Conservation (phyloP, 1,140 invertebrate species). For the Himalopsyche phryganea region DNA sequence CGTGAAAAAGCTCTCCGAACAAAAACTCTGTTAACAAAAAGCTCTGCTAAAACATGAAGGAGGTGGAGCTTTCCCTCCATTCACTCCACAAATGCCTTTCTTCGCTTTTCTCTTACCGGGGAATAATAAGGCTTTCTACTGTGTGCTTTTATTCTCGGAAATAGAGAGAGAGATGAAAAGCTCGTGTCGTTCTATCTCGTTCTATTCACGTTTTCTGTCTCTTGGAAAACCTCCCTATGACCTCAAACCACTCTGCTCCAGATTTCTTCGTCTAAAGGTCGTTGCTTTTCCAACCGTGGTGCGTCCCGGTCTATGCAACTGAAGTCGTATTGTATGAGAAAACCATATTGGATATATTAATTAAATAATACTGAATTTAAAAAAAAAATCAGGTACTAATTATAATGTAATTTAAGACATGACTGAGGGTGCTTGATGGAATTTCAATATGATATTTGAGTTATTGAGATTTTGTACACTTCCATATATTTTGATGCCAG, state of each 20-base stretch:
- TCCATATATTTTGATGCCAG: too few species aligned
- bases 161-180: constrained; percentile 34
- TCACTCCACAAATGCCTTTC: constrained; percentile 32
- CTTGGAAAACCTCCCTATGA: background rate
- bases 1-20: constrained; percentile 5
- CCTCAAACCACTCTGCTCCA: background rate
- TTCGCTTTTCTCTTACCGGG: constrained; percentile 31
- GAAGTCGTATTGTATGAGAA: too few species aligned
- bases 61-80: constrained; percentile 28
- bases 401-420: too few species aligned
- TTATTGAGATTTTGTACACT: too few species aligned
- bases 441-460: too few species aligned
- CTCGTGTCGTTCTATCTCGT: constrained; percentile 26
- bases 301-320: too few species aligned
- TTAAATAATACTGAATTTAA: too few species aligned
- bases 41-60: background rate
- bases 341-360: too few species aligned
- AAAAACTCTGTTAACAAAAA: constrained; percentile 20
- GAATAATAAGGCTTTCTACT: constrained; percentile 34
- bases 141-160: constrained; percentile 28
- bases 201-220: constrained; percentile 19
- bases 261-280: too few species aligned
- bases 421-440: too few species aligned
- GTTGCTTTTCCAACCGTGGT: too few species aligned
- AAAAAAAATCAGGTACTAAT: too few species aligned